Evolutionary conservation across 2,888 invertebrate species (phyloP), one percentile per base, ranked within the genome.

Genomic region (Ophion obscuratus): DNA sequence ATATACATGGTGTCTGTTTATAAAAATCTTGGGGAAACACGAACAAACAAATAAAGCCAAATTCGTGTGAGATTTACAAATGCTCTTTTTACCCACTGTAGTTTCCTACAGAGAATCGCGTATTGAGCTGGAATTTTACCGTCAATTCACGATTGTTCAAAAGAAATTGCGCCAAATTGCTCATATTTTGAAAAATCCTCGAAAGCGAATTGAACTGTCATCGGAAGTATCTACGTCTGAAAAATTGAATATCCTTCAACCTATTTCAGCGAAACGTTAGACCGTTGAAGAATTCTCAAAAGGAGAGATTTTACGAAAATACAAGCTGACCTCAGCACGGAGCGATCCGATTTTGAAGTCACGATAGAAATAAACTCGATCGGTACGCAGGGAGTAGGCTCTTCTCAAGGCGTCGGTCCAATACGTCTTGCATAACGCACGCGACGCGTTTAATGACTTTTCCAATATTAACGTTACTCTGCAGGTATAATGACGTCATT

Each of bases 401-500:
- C 36, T 20, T 31, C 20, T 44, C 24, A 9, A 10, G 14, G 27
- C 44, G 57, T 24, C 53, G 40, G 57, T 80, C 81, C 40, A 80
- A 71, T 62, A 62, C 11, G 62, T 70, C 64, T n/a, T n/a, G 44
- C 70, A 80, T 66, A 73, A 77, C 7, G 64, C 62, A 59, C 67
- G 27, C 66, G 57, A 80, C 70, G 59, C 27, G 57, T 31, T 73
- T 75, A 79, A 85, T 77, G 77, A 86, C 74, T 83, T 83, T 78
- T 68, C 74, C 62, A 78, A 83, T 81, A 83, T 86, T 76, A 86
- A 86, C 81, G 76, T 83, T 64, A 74, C 59, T 70, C 74, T 64
- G 59, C 5, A 17, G 64, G 83, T 73, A 81, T 86, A 86, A 86
- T 81, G 86, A 86, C 77, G 83, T 83, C 83, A 83, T 86, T 86